phyloP scores from a whole-genome alignment of 2,888 invertebrate species.

The Acanthopleura granulata region DNA sequence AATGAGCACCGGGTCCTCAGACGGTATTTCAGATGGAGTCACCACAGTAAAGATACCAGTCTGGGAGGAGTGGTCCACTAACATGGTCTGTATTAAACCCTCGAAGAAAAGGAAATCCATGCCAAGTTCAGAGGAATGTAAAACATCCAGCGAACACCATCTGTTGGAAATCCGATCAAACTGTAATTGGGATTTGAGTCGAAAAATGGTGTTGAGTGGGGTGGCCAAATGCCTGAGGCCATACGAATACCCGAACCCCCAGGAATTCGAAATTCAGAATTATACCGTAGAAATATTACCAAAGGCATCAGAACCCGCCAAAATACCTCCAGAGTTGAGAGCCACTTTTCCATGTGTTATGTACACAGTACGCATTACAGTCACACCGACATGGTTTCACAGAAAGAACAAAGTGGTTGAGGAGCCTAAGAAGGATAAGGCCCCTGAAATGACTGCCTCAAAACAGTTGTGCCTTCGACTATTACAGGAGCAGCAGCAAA shows the following conservation, averaged over 20 bases:
- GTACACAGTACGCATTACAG: constrained; percentile 51
- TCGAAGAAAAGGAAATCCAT: constrained; percentile 39
- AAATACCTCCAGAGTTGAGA: constrained; percentile 52
- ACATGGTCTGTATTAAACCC: constrained; percentile 58
- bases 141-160: constrained; percentile 39
- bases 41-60: background rate
- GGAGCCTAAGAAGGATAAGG: background rate
- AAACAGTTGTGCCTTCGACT: background rate
- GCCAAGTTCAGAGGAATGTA: constrained; percentile 25
- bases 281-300: constrained; percentile 54
- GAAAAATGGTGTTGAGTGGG: constrained; percentile 52
- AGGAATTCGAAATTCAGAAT: constrained; percentile 39
- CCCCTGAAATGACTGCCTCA: background rate
- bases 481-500: background rate
- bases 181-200: constrained; percentile 56
- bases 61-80: constrained; percentile 45
- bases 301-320: constrained; percentile 50
- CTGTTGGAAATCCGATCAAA: constrained; percentile 62
- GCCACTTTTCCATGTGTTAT: constrained; percentile 45
- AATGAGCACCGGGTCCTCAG: background rate
- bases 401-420: background rate
- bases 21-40: background rate
- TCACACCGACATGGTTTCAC: constrained; percentile 30
- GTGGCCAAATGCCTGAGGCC: constrained; percentile 47
- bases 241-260: constrained; percentile 39